Evolutionary conservation across 2,888 invertebrate genomes (phyloP), one percentile per base, ranked within the genome.

Genomic region (Shargacucullia verbasci): DNA sequence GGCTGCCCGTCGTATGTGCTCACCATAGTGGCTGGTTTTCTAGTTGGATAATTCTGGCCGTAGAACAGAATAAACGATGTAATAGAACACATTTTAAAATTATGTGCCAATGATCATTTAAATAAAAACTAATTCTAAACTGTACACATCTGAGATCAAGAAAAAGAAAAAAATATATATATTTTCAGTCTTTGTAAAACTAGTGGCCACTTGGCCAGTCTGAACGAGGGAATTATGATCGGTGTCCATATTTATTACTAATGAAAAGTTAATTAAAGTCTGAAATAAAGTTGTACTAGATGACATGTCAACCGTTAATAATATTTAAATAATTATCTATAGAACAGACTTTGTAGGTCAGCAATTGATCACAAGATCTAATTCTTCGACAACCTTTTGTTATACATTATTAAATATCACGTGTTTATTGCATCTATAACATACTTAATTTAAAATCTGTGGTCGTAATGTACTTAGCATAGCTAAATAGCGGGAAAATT

Each of bases 401-500:
- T 46, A 73, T 63, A 58, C 46, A 59, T 52, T 63, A 60, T 46
- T 58, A 41, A 41, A 33, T n/a, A 47, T 63, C 53, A 64, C 44
- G 47, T 48, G 54, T 57, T 29, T 38, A 64, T 70, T 73, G 52
- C 61, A 50, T 57, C 41, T 58, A 48, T 34, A 29, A 49, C 46
- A 50, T 6, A 13, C 46, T 53, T 6, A 13, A 12, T 56, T 71
- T n/a, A n/a, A n/a, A n/a, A 68, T 61, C 70, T 41, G 35, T 46
- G 47, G 39, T 53, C 27, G 31, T 33, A 64, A 60, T 60, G 37
- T 55, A 46, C 41, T 63, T 49, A 64, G 55, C 62, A 63, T 64
- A 60, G n/a, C 68, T 49, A 76, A 76, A 74, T 55, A 27, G 67
- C 63, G 58, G 57, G 33, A 52, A 61, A 64, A 63, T 48, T 33